Base-by-base conservation (phyloP, 2,113 vertebrate genomes). In the Onychostruthus taczanowskii region DNA sequence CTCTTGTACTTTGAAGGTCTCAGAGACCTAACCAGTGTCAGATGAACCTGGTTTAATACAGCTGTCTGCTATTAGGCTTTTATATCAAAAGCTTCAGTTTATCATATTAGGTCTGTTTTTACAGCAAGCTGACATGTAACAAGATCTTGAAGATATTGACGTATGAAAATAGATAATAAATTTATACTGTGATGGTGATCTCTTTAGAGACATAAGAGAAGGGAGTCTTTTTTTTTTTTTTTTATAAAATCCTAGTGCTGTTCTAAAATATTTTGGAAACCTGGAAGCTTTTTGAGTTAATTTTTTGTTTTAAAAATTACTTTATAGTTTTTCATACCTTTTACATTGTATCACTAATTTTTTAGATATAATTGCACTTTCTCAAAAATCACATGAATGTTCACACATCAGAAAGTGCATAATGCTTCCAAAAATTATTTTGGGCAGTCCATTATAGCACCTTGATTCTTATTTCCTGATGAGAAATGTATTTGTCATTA, bases 241-340 rank as follows among this genome's bases (percentile, higher is more conserved):
- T 91, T 39, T 41, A 56, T 27, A 84, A 81, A 90, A 91, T 24
- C 9, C 10, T 73, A 27, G 1, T 56, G 6, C 9, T 89, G 3
- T 61, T 84, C 7, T 47, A 80, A 94, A 86, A 52, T 93, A 46
- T 8, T 56, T 66, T 22, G 55, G 64, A 80, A 67, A 35, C 1
- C 6, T 31, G 12, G 18, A 78, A 62, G 2, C 0, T 30, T 55
- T 68, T 47, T 26, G 0, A 62, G 28, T 37, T 63, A 33, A 8
- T 13, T 70, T n/a, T 43, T 50, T 69, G 7, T 19, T 79, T 64
- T 10, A 24, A 70, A 76, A 16, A 21, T 8, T 8, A 7, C 6
- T 70, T 50, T 1, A 8, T 14, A 7, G 1, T 23, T 85, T 67
- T 78, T 68, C 11, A 31, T 41, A 31, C 4, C 41, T 31, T 89